Base-by-base conservation (phyloP, 53 echinoderm and acorn worm genomes). In the Apostichopus leukothele region DNA sequence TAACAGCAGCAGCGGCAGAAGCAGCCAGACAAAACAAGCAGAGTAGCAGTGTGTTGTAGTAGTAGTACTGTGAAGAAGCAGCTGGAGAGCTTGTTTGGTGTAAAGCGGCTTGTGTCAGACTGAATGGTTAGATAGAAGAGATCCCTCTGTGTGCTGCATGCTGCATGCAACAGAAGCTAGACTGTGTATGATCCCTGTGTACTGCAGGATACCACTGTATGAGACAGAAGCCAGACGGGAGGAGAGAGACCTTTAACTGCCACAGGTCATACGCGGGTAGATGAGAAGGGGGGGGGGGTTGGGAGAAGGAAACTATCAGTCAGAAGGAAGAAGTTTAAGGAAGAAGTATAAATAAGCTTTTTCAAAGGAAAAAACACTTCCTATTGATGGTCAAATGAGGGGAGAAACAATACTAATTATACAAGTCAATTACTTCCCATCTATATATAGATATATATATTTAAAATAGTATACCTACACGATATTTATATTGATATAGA, bases 81-180 rank as follows among this genome's bases (percentile, higher is more conserved):
- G 71, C 71, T 13, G 18, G 81, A 54, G 22, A 54, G 81, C 81
- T 81, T 81, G 81, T 81, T 81, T 81, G 81, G 81, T 52, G 81
- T 54, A 81, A 54, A 81, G 81, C 81, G 55, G 55, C 81, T 23
- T 55, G 81, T 81, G 59, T 21, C 81, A 16, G 59, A 81, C 54
- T 81, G 53, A 81, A 39, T 39, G 39, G 39, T 39, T 39, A 39
- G 39, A 39, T 39, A 39, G 39, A 39, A 0, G 25, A 39, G 39
- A 39, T 39, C 39, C 39, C 39, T 39, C 39, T 39, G 39, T 39
- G 39, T 39, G 39, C 39, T 3, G 39, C 39, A 39, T 39, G 39
- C 3, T 39, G 39, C 39, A 39, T 39, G 39, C 39, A 39, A 39
- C 39, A 39, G 39, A 39, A 39, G 39, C 3, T 3, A 39, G 39